Evolutionary conservation across 2,888 invertebrate species (phyloP), one percentile per base, ranked within the genome.

Genomic region (Eupithecia insigniata): DNA sequence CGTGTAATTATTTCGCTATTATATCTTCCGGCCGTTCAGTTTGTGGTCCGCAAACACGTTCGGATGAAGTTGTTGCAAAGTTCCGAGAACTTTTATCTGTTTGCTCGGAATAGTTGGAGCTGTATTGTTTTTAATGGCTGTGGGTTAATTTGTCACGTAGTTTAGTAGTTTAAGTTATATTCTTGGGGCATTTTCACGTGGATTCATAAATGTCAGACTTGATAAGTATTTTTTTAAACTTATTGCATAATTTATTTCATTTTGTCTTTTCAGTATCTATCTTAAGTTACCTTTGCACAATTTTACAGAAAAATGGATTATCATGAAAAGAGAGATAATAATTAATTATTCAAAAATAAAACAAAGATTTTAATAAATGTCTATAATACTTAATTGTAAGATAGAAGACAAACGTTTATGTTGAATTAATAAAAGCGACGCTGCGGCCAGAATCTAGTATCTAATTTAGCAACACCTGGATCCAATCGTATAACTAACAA

Each of bases 91-190:
- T 58, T 58, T 58, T 58, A 58, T 58, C 58, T 58, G 28, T 58
- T 58, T 28, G 28, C 58, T 58, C 16, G 16, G 58, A 28, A 55
- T 55, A 55, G 55, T 55, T 26, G 55, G 14, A 26, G 12, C 4
- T 55, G 55, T 55, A 55, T 55, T 22, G 26, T 55, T 55, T 55
- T 55, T 55, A 55, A 55, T 55, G 55, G 26, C 22, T 26, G 55
- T 1, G 26, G 55, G 26, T 55, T 55, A 55, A 55, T 55, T 55
- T 22, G 22, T 55, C 55, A 26, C 55, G 22, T 55, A 55, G 12
- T 22, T 51, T 51, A 51, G 51, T 51, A 51, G 14, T 3, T 55
- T 55, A 14, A 10, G 55, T 55, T 55, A 4, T 26, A 4, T 55
- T 5, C 26, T 55, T 51, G 3, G 12, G 12, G 22, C 22, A 51